Conservation (phyloP, 2,797 vertebrate species). For the Silurus lanzhouensis region DNA sequence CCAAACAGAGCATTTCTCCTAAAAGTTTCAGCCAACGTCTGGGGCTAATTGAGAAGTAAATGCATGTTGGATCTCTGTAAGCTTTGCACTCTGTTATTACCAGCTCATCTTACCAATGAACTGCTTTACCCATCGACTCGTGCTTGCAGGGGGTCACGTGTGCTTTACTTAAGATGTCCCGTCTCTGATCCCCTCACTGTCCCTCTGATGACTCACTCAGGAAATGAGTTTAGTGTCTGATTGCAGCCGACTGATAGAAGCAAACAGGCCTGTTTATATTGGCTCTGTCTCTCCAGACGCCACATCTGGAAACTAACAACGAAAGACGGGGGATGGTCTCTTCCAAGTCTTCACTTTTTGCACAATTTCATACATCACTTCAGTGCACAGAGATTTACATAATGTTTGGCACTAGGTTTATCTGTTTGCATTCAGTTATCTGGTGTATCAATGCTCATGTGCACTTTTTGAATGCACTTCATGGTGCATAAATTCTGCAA, state of each 20-base stretch:
- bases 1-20: slow-evolving; percentile 19
- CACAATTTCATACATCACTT: background rate
- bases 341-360: slow-evolving; percentile 23
- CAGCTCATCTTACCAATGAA: slow-evolving; percentile 24
- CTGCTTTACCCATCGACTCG: background rate
- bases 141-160: slow-evolving; percentile 25
- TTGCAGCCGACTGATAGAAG: slow-evolving; percentile 52
- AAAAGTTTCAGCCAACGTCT: slow-evolving; percentile 14
- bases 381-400: background rate
- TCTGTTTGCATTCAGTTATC: background rate
- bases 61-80: slow-evolving; percentile 16
- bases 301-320: slow-evolving; percentile 58
- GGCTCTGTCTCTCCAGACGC: slow-evolving; percentile 56
- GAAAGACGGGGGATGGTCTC: slow-evolving; percentile 23
- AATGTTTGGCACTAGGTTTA: background rate
- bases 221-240: slow-evolving; percentile 56
- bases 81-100: slow-evolving; percentile 26
- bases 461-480: background rate
- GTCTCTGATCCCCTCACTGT: slow-evolving; percentile 26
- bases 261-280: slow-evolving; percentile 64
- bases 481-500: background rate
- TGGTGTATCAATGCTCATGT: no score
- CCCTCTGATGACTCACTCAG: slow-evolving; percentile 50
- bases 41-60: slow-evolving; percentile 12
- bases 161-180: slow-evolving; percentile 24